Base-by-base conservation (phyloP, 1,140 invertebrate genomes). In the Drosophila sechellia region DNA sequence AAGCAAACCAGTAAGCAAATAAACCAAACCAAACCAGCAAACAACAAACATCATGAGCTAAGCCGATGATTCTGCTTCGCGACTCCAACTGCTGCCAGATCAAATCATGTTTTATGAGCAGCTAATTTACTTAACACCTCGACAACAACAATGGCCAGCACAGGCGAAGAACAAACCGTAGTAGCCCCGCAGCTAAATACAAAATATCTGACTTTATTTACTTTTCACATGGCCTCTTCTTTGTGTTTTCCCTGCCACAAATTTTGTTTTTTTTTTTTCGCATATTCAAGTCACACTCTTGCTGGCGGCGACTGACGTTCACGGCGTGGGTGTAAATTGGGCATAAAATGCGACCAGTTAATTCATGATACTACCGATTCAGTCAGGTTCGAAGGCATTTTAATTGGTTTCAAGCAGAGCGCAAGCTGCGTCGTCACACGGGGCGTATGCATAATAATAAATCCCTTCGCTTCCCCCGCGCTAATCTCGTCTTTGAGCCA, bases 81-180 rank as follows among this genome's bases (percentile, higher is more conserved):
- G 43, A 49, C 50, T 61, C 60, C 55, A 68, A 69, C 73, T 45
- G 59, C 68, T 73, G 81, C 73, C 77, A 85, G 84, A 70, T 75
- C 81, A 85, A 85, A 87, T 89, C 80, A 87, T 90, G 72, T 89
- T 89, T 89, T 89, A 89, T 90, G 84, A 90, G 84, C 85, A 80
- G 85, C 84, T 89, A 89, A 89, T 89, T 89, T 89, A 89, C 85
- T 89, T 89, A 89, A 85, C 84, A 89, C 85, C 79, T 89, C 71
- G 46, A 25, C 77, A 81, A 71, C 77, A 81, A 76, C 77, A 70
- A 65, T 46, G 45, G 10, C 72, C 55, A 10, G 40, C 68, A 39
- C 59, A 75, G n/a, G 40, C 12, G 48, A 49, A 66, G 43, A 75
- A 63, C 55, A 75, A 79, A 55, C 68, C 77, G 69, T 79, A 81